A percentile compares a stretch with the other conserved stretches of the same genome.
phyloP scores from a whole-genome alignment of 1,140 invertebrate species.

The Harpegnathos saltator region DNA sequence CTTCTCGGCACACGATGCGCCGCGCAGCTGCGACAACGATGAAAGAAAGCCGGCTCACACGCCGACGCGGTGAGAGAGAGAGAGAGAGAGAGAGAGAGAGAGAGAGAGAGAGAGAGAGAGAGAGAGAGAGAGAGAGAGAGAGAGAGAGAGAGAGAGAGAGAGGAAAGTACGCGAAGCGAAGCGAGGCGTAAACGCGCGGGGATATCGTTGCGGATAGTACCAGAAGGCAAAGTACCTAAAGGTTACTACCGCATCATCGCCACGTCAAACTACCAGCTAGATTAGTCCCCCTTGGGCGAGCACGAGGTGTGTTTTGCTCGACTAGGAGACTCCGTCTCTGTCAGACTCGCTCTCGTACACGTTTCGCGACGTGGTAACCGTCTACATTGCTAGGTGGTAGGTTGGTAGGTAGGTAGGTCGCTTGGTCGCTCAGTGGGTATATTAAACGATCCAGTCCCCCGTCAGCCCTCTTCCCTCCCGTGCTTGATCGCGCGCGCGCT shows the following conservation, averaged over 20 bases:
- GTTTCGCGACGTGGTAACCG: slow-evolving; percentile 77
- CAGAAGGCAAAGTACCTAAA: slow-evolving; percentile 66
- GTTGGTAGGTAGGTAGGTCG: slow-evolving; percentile 77
- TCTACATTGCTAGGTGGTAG: slow-evolving; percentile 73
- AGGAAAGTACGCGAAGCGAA: too few relatives aligned
- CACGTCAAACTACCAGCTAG: slow-evolving; percentile 79
- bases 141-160: too few relatives aligned
- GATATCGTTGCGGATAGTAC: slow-evolving; percentile 58
- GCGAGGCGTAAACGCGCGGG: slow-evolving; percentile 42
- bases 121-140: neutral
- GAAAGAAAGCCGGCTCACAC: slow-evolving; percentile 1
- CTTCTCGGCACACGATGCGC: too few relatives aligned
- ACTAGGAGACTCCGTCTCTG: slow-evolving; percentile 55
- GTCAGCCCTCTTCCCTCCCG: slow-evolving; percentile 53
- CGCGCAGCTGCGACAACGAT: neutral
- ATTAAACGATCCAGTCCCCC: slow-evolving; percentile 82
- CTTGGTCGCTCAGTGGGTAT: slow-evolving; percentile 77
- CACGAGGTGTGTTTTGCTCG: slow-evolving; percentile 79
- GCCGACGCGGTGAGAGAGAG: neutral
- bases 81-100: neutral
- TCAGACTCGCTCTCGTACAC: slow-evolving; percentile 67
- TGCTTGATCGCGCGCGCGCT: neutral
- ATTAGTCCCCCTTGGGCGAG: slow-evolving; percentile 81
- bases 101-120: too few relatives aligned
- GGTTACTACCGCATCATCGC: slow-evolving; percentile 82